phyloP scores from a whole-genome alignment of 2,888 invertebrate genomes.

The Xanthia togata region DNA sequence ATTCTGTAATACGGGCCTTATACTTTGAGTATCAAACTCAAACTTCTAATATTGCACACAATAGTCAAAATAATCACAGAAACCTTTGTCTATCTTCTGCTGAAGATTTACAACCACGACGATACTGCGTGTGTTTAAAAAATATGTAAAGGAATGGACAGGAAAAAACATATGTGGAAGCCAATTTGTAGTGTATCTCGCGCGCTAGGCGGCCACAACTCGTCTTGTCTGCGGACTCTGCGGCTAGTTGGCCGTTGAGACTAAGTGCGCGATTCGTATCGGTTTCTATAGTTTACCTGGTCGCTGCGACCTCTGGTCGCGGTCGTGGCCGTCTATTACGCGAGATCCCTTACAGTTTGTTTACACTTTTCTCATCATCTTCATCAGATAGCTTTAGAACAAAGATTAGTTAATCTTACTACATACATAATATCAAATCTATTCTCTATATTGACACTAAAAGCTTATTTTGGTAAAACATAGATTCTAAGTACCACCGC shows the following conservation, averaged over 20 bases:
- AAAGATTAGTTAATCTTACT: not conserved
- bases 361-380: too few relatives aligned
- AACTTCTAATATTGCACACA: slow-evolving; percentile 36
- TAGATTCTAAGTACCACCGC: not conserved
- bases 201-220: too few relatives aligned
- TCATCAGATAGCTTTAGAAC: not conserved
- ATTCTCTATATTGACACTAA: not conserved
- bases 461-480: not conserved
- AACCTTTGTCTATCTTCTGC: not conserved
- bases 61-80: slow-evolving; percentile 46
- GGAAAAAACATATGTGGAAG: not conserved
- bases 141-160: not conserved
- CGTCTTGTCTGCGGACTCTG: too few relatives aligned
- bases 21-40: not conserved
- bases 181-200: too few relatives aligned
- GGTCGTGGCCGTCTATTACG: too few relatives aligned
- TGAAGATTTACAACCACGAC: slow-evolving; percentile 29
- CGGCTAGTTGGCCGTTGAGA: too few relatives aligned
- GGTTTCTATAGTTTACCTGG: too few relatives aligned
- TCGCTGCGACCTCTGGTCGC: too few relatives aligned
- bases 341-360: not conserved
- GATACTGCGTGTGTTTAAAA: not conserved
- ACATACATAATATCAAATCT: not conserved
- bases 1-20: too few relatives aligned
- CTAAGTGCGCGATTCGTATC: too few relatives aligned